phyloP scores from a whole-genome alignment of 2,797 vertebrate species.

The Rallus crepitans region DNA sequence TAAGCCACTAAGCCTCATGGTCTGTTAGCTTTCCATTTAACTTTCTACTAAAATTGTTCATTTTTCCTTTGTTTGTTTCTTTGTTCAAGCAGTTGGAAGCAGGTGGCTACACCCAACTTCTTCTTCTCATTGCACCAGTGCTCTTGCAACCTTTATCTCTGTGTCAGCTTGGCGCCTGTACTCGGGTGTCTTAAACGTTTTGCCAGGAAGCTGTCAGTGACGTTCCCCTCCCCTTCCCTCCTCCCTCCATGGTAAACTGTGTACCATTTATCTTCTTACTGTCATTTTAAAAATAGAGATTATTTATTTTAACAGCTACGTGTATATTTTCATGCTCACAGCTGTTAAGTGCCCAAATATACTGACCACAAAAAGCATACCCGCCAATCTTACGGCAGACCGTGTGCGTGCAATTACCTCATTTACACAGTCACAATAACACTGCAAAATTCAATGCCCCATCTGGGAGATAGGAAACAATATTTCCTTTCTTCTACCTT shows the following conservation, averaged over 20 bases:
- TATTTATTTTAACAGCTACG: neutral
- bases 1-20: neutral
- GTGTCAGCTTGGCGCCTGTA: conserved; percentile 4
- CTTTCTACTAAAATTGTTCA: neutral
- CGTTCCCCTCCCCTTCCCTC: neutral
- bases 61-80: neutral
- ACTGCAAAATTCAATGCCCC: conserved; percentile 15
- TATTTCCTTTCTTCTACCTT: conserved; percentile 52
- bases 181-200: neutral
- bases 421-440: conserved; percentile 40
- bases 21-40: neutral
- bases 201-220: conserved; percentile 19
- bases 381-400: neutral
- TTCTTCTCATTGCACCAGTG: neutral
- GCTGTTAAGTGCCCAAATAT: neutral
- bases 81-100: conserved; percentile 29
- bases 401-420: neutral
- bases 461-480: conserved; percentile 33
- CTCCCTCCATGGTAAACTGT: neutral
- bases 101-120: conserved; percentile 25
- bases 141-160: neutral
- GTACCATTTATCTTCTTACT: neutral
- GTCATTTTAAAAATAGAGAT: neutral
- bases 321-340: neutral
- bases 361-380: neutral